Conservation (phyloP, 2,797 vertebrate genomes). For the Tokudaia tokunoshimensis region DNA sequence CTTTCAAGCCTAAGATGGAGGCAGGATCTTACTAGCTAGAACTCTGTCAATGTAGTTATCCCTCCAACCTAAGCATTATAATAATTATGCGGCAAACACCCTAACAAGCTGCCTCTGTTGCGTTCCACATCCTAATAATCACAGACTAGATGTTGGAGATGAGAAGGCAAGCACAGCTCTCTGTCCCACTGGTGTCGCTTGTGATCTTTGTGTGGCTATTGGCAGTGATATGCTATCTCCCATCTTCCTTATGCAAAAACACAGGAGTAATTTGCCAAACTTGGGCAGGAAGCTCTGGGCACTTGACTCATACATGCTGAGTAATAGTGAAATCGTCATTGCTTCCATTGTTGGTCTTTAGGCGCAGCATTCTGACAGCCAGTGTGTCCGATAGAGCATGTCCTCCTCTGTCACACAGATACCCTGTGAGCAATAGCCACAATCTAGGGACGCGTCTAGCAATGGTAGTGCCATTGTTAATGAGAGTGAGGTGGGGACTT, state of each 20-base stretch:
- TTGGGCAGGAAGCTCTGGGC: background rate
- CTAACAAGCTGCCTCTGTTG: background rate
- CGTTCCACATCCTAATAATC: background rate
- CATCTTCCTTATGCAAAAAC: background rate
- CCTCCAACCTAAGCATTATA: background rate
- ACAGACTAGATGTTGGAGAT: background rate
- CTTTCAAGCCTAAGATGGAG: background rate
- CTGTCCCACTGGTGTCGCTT: background rate
- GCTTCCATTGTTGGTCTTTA: background rate
- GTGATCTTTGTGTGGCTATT: background rate
- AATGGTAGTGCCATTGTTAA: background rate
- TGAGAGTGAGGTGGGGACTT: too few relatives aligned
- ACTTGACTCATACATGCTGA: background rate
- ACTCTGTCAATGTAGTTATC: background rate
- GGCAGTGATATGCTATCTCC: background rate
- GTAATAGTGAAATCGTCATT: too few relatives aligned
- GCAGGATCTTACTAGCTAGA: background rate
- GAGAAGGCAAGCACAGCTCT: background rate
- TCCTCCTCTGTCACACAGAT: background rate
- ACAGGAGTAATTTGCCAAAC: background rate
- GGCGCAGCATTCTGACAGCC: background rate
- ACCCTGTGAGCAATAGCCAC: rapidly evolving
- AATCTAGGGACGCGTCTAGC: background rate
- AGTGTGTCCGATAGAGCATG: background rate
- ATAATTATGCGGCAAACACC: background rate